phyloP scores from a whole-genome alignment of 2,797 vertebrate species.

The Mus minutoides region DNA sequence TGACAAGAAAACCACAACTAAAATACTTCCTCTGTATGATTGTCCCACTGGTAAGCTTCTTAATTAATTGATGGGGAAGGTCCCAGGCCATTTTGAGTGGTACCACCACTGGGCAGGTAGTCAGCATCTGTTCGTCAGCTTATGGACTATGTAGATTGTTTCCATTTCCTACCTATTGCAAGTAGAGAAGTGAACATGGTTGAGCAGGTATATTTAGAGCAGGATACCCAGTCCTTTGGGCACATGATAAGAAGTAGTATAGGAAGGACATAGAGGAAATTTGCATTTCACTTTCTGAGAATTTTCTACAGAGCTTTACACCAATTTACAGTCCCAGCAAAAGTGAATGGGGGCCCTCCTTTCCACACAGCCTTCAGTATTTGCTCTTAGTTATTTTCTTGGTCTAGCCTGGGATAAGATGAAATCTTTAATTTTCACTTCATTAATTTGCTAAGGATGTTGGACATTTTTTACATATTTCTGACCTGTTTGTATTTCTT shows the following conservation, averaged over 20 bases:
- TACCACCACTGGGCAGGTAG: not conserved
- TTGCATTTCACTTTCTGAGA: not conserved
- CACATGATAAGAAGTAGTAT: not conserved
- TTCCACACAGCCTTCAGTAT: not conserved
- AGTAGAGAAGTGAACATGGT: not conserved
- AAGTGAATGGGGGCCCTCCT: not conserved
- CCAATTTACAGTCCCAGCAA: not conserved
- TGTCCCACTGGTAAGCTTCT: not conserved
- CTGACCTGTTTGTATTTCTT: not conserved
- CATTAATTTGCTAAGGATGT: not conserved
- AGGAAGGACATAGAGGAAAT: not conserved
- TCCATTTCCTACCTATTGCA: not conserved
- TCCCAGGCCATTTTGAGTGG: not conserved
- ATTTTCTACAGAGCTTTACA: not conserved
- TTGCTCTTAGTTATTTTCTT: not conserved
- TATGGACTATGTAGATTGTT: not conserved
- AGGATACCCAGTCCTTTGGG: not conserved
- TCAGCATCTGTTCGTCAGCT: not conserved
- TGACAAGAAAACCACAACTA: not conserved
- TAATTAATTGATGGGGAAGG: not conserved
- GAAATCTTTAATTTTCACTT: not conserved
- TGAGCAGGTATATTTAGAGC: not conserved
- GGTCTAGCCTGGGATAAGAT: not conserved
- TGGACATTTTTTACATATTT: not conserved
- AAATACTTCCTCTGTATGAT: not conserved